Conservation (phyloP, 2,888 invertebrate genomes). For the Drosophila robusta region DNA sequence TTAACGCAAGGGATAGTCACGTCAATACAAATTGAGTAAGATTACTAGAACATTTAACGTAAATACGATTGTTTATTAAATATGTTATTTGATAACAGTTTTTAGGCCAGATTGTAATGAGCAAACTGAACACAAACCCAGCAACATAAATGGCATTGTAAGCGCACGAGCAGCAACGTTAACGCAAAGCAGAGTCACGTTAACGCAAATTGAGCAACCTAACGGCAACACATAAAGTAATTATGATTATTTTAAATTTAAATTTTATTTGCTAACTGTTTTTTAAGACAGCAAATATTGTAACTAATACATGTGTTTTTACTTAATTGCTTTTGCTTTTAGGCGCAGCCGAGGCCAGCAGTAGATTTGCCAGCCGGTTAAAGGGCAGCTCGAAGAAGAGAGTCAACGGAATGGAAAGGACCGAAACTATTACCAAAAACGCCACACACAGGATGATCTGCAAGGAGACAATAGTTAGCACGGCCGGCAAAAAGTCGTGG, state of each 20-base stretch:
- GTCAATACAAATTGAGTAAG: too few species aligned
- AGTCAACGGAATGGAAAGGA: slow-evolving; percentile 28
- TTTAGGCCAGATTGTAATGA: too few species aligned
- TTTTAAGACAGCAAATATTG: not conserved
- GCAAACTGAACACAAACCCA: too few species aligned
- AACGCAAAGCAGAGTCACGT: slow-evolving; percentile 11
- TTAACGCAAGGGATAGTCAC: too few species aligned
- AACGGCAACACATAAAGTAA: not conserved
- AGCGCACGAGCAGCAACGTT: too few species aligned
- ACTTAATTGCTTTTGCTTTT: slow-evolving; percentile 8
- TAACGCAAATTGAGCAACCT: not conserved
- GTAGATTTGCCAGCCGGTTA: slow-evolving; percentile 26
- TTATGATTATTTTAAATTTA: not conserved
- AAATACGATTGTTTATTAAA: too few species aligned
- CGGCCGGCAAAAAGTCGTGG: not conserved
- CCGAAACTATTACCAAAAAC: slow-evolving; percentile 10
- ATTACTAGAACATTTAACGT: too few species aligned
- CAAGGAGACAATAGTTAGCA: not conserved
- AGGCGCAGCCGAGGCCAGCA: not conserved
- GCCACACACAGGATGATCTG: slow-evolving; percentile 34
- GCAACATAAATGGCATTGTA: too few species aligned
- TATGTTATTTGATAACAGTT: too few species aligned
- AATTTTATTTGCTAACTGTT: not conserved
- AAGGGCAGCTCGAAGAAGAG: slow-evolving; percentile 51
- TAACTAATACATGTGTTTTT: not conserved